Conservation (phyloP, 2,113 vertebrate species). For the Cinclus mexicanus region DNA sequence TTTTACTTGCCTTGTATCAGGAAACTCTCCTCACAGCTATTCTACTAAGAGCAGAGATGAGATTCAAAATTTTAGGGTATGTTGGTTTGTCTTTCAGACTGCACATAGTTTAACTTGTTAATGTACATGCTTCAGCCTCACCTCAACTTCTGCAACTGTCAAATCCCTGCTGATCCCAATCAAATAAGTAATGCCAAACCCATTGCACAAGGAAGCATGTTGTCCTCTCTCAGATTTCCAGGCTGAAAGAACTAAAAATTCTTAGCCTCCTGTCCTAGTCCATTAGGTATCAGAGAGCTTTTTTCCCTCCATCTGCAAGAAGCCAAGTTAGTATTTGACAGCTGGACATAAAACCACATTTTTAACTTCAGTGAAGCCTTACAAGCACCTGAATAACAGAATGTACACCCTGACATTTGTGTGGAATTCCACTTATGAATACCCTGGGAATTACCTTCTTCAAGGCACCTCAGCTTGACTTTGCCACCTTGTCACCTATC, state of each 20-base stretch:
- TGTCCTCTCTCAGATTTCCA: neutral
- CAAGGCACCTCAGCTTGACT: neutral
- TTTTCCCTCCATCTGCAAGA: fast-evolving
- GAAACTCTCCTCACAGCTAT: neutral
- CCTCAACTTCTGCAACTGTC: neutral
- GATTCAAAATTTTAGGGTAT: neutral
- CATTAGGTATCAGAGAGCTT: neutral
- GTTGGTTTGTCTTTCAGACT: neutral
- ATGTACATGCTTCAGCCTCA: neutral
- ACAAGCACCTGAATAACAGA: neutral
- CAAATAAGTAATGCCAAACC: neutral
- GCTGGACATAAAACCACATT: neutral
- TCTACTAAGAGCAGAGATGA: neutral
- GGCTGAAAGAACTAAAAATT: neutral
- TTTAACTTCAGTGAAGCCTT: neutral
- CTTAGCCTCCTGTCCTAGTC: neutral
- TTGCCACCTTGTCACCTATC: neutral
- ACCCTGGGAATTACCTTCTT: neutral
- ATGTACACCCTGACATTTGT: neutral
- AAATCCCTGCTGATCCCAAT: neutral
- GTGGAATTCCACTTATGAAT: neutral
- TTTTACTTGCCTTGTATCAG: neutral
- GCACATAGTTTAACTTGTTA: neutral
- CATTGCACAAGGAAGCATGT: neutral
- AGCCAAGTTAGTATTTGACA: neutral